phyloP scores from a whole-genome alignment of 2,888 invertebrate species.

The Rhamphomyia laevipes region DNA sequence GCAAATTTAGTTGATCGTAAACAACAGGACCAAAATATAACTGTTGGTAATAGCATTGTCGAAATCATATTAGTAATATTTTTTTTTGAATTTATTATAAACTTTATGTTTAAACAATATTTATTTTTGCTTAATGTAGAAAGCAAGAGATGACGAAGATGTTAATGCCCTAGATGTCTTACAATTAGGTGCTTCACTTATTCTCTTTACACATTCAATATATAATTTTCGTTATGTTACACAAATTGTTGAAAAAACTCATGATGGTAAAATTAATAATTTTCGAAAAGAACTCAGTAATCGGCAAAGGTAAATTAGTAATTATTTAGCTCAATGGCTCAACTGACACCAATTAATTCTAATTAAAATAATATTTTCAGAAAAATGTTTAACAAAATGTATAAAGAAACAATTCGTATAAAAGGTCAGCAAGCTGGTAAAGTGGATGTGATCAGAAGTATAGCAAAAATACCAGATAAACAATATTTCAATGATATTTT shows the following conservation, averaged over 20 bases:
- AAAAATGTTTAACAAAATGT: conserved; percentile 27
- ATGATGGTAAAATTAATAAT: conserved; percentile 17
- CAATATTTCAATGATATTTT: conserved; percentile 30
- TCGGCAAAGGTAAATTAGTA: conserved; percentile 23
- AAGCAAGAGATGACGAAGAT: conserved; percentile 24
- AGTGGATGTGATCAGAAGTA: conserved; percentile 28
- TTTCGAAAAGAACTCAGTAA: conserved; percentile 26
- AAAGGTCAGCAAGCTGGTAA: conserved; percentile 22
- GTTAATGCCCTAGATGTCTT: conserved; percentile 22
- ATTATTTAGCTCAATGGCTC: not conserved
- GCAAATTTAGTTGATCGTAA: conserved; percentile 22
- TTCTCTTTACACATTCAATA: conserved; percentile 30
- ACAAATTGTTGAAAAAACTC: conserved; percentile 23
- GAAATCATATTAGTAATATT: conserved; percentile 29
- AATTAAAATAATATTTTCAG: conserved; percentile 15
- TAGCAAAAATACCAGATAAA: conserved; percentile 28
- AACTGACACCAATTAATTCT: not conserved
- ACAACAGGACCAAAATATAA: conserved; percentile 27
- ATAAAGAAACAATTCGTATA: conserved; percentile 26
- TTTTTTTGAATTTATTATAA: too few species aligned
- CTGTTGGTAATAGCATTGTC: conserved; percentile 22
- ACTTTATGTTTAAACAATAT: not conserved
- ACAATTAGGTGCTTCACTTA: conserved; percentile 29
- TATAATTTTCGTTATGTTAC: conserved; percentile 31
- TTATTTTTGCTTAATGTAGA: conserved; percentile 18